Percentiles rank a stretch among this genome's conserved stretches.
Conservation (phyloP, 2,797 vertebrate genomes). For the Enteromius trimaculatus region DNA sequence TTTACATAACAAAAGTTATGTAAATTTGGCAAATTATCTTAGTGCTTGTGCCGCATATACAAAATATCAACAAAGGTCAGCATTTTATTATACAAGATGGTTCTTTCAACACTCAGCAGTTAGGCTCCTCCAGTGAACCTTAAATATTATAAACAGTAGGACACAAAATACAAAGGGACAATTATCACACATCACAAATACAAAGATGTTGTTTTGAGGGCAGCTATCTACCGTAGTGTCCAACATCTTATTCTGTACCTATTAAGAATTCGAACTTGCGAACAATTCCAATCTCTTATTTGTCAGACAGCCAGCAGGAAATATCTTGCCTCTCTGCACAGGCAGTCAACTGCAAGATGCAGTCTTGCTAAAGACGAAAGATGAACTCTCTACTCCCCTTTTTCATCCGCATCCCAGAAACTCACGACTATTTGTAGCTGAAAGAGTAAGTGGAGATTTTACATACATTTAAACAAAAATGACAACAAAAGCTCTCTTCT, state of each 20-base stretch:
- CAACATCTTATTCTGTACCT: slow-evolving; percentile 56
- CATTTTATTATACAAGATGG: slow-evolving; percentile 70
- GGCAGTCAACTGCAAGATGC: background rate
- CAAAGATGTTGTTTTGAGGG: slow-evolving; percentile 65
- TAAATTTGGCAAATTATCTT: slow-evolving; percentile 49
- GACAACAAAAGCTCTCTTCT: slow-evolving; percentile 56
- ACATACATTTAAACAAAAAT: slow-evolving; percentile 62
- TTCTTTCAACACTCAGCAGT: slow-evolving; percentile 72
- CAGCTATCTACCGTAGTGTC: slow-evolving; percentile 63
- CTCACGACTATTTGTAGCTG: slow-evolving; percentile 67
- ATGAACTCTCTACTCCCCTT: slow-evolving; percentile 52
- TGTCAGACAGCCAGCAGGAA: background rate
- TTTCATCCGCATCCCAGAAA: slow-evolving; percentile 59
- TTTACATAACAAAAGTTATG: slow-evolving; percentile 51
- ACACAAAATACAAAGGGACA: slow-evolving; percentile 65
- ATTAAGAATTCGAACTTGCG: slow-evolving; percentile 23
- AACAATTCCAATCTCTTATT: slow-evolving; percentile 2
- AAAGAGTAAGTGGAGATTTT: slow-evolving; percentile 65
- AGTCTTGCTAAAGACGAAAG: slow-evolving; percentile 29
- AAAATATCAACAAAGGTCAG: slow-evolving; percentile 69
- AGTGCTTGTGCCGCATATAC: slow-evolving; percentile 65
- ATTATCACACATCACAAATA: slow-evolving; percentile 75
- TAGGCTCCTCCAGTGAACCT: slow-evolving; percentile 60
- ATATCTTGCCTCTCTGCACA: background rate
- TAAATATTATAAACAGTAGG: slow-evolving; percentile 70